Evolutionary conservation across 1,140 invertebrate genomes (phyloP).

Genomic region (Calephelis nemesis): DNA sequence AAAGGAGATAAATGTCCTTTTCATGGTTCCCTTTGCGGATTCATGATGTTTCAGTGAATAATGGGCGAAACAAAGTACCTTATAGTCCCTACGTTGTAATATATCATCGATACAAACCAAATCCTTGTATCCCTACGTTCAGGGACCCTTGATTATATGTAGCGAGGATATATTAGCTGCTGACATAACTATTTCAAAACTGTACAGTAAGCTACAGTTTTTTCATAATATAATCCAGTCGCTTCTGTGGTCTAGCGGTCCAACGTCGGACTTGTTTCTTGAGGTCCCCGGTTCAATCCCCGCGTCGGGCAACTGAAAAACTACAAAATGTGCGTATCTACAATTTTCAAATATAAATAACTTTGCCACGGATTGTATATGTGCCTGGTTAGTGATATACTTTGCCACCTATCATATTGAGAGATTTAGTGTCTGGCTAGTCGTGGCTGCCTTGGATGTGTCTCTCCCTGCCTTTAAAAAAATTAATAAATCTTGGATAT

Average conservation of each 20-base stretch:
- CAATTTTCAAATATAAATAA: too few species aligned
- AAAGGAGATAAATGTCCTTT: slow-evolving; percentile 24
- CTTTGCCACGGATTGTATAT: too few species aligned
- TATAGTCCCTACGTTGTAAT: slow-evolving; percentile 54
- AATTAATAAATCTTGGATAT: neutral
- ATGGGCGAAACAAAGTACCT: slow-evolving; percentile 52
- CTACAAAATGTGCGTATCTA: too few species aligned
- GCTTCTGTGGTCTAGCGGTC: too few species aligned
- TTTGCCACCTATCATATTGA: too few species aligned
- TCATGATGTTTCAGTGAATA: slow-evolving; percentile 61
- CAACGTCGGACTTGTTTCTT: too few species aligned
- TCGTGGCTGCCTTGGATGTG: accelerated
- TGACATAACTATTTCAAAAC: neutral
- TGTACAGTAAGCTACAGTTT: neutral
- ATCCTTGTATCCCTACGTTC: slow-evolving; percentile 28
- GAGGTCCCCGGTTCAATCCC: too few species aligned
- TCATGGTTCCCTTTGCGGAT: slow-evolving; percentile 37
- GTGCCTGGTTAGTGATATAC: too few species aligned
- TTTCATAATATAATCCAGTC: neutral
- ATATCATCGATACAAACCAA: slow-evolving; percentile 57
- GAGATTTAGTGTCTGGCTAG: too few species aligned
- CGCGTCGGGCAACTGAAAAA: too few species aligned
- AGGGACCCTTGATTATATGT: slow-evolving; percentile 7
- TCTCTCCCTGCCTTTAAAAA: too few species aligned
- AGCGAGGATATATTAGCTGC: neutral